phyloP scores from a whole-genome alignment of 2,113 vertebrate genomes.

The Phyllostomus hastatus region DNA sequence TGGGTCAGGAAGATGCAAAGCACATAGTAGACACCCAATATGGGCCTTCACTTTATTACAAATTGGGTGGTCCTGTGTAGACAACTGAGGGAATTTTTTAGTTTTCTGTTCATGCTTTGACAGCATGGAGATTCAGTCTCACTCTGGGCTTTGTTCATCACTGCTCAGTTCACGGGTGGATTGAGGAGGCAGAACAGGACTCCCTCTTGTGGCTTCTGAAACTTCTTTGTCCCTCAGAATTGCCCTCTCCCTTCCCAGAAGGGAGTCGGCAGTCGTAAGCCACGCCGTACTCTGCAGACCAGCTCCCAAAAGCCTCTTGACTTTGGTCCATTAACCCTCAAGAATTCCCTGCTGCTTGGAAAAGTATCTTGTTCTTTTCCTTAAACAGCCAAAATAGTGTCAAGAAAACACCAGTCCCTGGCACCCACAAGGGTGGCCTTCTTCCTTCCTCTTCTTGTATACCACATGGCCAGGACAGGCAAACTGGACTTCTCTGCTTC shows the following conservation, averaged over 20 bases:
- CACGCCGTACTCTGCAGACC: not conserved
- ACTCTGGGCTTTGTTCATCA: not conserved
- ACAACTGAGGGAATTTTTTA: not conserved
- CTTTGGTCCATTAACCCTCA: not conserved
- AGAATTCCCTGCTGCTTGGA: not conserved
- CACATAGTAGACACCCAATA: no score
- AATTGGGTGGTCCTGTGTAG: not conserved
- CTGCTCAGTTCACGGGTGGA: not conserved
- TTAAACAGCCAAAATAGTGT: not conserved
- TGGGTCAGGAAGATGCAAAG: not conserved
- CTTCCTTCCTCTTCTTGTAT: not conserved
- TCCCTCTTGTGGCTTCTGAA: not conserved
- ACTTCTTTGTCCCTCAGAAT: not conserved
- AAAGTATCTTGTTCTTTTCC: not conserved
- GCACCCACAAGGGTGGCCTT: not conserved
- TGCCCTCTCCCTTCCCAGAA: not conserved
- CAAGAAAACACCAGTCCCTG: not conserved
- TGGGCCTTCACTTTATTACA: not conserved
- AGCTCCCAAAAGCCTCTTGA: not conserved
- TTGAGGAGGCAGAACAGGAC: not conserved
- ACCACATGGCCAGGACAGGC: not conserved
- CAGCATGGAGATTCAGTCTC: not conserved
- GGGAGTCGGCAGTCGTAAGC: not conserved
- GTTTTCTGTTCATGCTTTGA: not conserved
- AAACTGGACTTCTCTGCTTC: not conserved